Conservation (phyloP, 2,888 invertebrate species). For the Apantesis nais region DNA sequence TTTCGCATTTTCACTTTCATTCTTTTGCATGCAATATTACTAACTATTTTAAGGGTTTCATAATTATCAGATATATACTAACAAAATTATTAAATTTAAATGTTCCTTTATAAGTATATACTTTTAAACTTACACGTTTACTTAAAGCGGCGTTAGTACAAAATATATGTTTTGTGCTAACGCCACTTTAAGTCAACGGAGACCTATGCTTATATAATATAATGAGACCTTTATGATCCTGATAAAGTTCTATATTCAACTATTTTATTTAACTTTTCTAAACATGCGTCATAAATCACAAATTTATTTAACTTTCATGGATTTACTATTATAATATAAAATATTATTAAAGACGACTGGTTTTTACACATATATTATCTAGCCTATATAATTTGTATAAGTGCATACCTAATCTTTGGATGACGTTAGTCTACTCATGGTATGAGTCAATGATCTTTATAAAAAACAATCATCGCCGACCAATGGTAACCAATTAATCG, state of each 20-base stretch:
- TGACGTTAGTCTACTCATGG: conserved; percentile 46
- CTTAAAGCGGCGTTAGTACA: too few relatives aligned
- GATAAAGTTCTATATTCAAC: not conserved
- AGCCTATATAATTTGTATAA: conserved; percentile 28
- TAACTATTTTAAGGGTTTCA: too few relatives aligned
- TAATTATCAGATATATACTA: too few relatives aligned
- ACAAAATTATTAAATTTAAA: too few relatives aligned
- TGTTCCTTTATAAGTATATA: too few relatives aligned
- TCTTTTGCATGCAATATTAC: too few relatives aligned
- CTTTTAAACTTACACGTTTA: too few relatives aligned
- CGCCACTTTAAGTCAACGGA: not conserved
- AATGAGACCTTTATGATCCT: not conserved
- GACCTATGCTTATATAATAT: not conserved
- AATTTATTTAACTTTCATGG: not conserved
- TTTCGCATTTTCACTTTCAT: too few relatives aligned
- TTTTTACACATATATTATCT: conserved; percentile 14
- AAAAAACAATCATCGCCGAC: conserved; percentile 55
- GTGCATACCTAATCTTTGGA: conserved; percentile 34
- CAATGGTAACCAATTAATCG: conserved; percentile 75
- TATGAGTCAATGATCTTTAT: conserved; percentile 55
- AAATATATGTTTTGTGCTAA: not conserved
- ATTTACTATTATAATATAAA: conserved; percentile 11
- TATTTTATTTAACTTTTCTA: not conserved
- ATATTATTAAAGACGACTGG: conserved; percentile 3
- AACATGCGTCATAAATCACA: not conserved